A percentile compares a stretch with the other conserved stretches of the same genome.
phyloP scores from a whole-genome alignment of 2,113 vertebrate species.

The Amphiprion ocellaris region DNA sequence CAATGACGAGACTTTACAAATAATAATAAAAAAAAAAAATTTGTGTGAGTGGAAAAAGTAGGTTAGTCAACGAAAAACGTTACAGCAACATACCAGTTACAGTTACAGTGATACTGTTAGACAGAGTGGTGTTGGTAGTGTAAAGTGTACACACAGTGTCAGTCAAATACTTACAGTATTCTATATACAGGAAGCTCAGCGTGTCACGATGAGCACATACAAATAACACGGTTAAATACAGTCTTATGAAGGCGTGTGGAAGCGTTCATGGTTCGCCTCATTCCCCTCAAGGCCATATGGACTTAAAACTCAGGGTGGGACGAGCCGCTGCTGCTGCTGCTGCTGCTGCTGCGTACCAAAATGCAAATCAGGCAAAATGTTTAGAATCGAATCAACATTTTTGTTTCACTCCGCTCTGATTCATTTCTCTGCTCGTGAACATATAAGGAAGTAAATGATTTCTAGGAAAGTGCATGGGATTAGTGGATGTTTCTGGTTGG shows the following conservation, averaged over 20 bases:
- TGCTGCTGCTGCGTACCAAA: slow-evolving; percentile 40
- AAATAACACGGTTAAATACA: slow-evolving; percentile 51
- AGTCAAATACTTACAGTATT: slow-evolving; percentile 61
- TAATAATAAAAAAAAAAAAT: slow-evolving; percentile 3
- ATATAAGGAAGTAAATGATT: not conserved
- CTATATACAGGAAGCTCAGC: slow-evolving; percentile 61
- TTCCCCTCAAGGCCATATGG: slow-evolving; percentile 12
- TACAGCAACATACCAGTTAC: slow-evolving; percentile 59
- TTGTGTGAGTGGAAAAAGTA: slow-evolving; percentile 50
- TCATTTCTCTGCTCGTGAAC: not conserved
- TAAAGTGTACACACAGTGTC: slow-evolving; percentile 66
- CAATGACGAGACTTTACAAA: slow-evolving; percentile 65
- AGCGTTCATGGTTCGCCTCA: slow-evolving; percentile 41
- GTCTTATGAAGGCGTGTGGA: slow-evolving; percentile 44
- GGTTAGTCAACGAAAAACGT: slow-evolving; percentile 59
- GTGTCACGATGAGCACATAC: slow-evolving; percentile 33
- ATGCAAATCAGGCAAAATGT: slow-evolving; percentile 15
- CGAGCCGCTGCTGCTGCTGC: slow-evolving; percentile 37
- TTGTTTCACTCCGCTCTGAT: not conserved
- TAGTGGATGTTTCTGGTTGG: not conserved
- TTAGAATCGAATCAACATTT: slow-evolving; percentile 14
- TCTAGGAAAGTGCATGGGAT: not conserved
- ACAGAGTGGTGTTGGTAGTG: slow-evolving; percentile 55
- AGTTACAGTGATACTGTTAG: slow-evolving; percentile 72
- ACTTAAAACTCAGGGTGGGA: slow-evolving; percentile 17